Conservation (phyloP, 2,113 vertebrate species). For the Pongo abelii region DNA sequence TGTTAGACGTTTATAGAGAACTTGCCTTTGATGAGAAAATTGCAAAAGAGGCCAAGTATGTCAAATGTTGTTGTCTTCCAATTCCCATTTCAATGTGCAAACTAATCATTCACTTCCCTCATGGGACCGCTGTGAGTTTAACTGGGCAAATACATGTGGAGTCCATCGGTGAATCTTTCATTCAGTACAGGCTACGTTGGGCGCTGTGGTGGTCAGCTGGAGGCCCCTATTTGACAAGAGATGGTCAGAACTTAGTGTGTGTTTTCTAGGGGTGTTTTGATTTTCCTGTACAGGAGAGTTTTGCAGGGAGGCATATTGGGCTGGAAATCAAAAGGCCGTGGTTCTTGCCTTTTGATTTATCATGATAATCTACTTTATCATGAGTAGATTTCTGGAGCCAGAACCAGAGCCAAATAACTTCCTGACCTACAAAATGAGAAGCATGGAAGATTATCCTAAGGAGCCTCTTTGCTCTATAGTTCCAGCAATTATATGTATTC, state of each 20-base stretch:
- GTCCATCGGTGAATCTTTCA: accelerated
- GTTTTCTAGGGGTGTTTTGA: accelerated
- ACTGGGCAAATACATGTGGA: accelerated
- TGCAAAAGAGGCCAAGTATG: accelerated
- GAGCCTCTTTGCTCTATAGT: background rate
- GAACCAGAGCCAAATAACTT: background rate
- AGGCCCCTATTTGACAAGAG: accelerated
- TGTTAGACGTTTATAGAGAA: background rate
- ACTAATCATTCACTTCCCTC: background rate
- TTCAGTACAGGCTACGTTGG: accelerated
- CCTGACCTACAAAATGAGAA: background rate
- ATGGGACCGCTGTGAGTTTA: accelerated
- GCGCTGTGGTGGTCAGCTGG: accelerated
- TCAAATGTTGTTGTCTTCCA: accelerated
- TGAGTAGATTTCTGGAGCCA: background rate
- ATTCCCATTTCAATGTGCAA: background rate
- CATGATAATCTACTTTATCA: background rate
- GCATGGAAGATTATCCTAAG: background rate
- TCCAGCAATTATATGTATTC: background rate
- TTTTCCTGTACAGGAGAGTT: background rate
- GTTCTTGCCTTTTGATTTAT: background rate
- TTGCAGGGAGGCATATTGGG: accelerated
- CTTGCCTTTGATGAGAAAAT: background rate
- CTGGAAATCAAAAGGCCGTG: too few relatives aligned
- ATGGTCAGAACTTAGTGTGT: too few relatives aligned